Conservation (phyloP, 2,113 vertebrate species). For the Gopherus flavomarginatus region DNA sequence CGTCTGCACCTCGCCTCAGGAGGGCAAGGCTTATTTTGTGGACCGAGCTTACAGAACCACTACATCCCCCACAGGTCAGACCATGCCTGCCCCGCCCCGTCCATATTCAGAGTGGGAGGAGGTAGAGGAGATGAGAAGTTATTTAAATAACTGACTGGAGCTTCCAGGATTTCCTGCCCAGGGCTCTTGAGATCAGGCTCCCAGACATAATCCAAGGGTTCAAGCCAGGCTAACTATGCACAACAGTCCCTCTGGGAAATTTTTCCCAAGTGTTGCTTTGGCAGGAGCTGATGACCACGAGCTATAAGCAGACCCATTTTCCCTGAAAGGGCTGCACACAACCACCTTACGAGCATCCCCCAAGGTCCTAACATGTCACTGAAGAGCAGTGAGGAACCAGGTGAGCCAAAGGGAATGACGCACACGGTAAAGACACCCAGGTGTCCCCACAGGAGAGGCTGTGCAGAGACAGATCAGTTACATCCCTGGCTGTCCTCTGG, state of each 20-base stretch:
- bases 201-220: neutral
- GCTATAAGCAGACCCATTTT: neutral
- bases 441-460: neutral
- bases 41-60: neutral
- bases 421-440: neutral
- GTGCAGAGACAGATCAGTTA: neutral
- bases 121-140: neutral
- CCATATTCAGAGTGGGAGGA: neutral
- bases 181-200: neutral
- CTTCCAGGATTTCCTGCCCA: neutral
- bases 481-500: too few relatives aligned
- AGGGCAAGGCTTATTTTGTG: neutral
- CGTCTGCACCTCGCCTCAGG: neutral
- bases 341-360: neutral
- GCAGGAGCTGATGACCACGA: too few relatives aligned
- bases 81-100: neutral
- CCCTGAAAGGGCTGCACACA: neutral
- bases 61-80: neutral
- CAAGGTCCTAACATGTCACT: too few relatives aligned
- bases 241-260: neutral
- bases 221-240: neutral
- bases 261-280: neutral
- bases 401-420: neutral
- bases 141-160: neutral
- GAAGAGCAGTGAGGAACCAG: neutral